Evolutionary conservation across 64 coral and sea anemone genomes (phyloP).

Genomic region (Pocillopora verrucosa): DNA sequence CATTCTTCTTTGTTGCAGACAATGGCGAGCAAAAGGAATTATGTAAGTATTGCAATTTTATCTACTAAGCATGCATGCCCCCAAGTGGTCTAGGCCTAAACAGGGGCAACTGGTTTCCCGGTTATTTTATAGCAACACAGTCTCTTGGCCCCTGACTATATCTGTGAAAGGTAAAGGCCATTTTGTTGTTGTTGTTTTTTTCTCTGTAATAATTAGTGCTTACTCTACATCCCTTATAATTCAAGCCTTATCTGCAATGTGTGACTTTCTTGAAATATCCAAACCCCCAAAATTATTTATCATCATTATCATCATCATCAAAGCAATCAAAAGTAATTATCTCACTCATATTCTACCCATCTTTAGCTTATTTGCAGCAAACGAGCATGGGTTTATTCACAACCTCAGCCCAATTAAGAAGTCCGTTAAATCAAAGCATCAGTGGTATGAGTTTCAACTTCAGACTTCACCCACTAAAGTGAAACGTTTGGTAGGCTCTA

Average conservation of each 20-base stretch:
- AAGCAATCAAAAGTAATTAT: conserved; percentile 19
- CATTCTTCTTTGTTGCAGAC: conserved; percentile 37
- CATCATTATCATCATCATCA: conserved; percentile 34
- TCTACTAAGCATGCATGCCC: conserved; percentile 40
- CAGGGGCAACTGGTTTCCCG: conserved; percentile 40
- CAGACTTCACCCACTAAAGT: conserved; percentile 56
- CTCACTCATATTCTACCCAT: conserved; percentile 18
- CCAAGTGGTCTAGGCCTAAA: conserved; percentile 23
- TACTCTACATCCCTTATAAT: conserved; percentile 27
- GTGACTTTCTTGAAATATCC: conserved; percentile 1
- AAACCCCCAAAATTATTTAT: conserved; percentile 46
- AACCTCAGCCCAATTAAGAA: conserved; percentile 38
- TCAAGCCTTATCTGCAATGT: conserved; percentile 10
- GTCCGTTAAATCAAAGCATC: conserved; percentile 42
- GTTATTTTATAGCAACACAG: conserved; percentile 30
- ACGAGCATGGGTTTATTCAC: conserved; percentile 30
- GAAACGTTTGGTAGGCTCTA: conserved; percentile 68
- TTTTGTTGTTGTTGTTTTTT: conserved; percentile 12
- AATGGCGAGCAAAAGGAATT: conserved; percentile 46
- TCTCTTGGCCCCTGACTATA: conserved; percentile 23
- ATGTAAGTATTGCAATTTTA: conserved; percentile 48
- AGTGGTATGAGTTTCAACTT: conserved; percentile 69
- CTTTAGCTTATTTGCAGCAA: conserved; percentile 30
- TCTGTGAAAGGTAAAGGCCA: conserved; percentile 27
- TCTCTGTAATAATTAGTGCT: conserved; percentile 2